Conservation (phyloP, 2,888 invertebrate genomes). For the Tachina grossa region DNA sequence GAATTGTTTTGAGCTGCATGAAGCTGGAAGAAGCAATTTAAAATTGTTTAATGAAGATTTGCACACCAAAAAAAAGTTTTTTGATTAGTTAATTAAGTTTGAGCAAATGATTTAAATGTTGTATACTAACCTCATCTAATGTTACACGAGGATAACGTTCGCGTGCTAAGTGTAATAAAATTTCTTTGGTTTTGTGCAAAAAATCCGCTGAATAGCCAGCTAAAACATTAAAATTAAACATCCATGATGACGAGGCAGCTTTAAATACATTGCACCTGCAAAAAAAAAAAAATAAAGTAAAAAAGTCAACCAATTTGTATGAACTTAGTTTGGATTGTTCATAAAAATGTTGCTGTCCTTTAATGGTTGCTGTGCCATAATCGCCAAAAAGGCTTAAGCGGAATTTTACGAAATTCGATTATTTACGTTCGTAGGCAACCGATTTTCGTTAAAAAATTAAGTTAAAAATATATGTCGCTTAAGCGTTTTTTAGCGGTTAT, state of each 20-base stretch:
- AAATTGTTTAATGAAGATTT: slow-evolving; percentile 1
- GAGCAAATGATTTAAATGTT: slow-evolving; percentile 10
- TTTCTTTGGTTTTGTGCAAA: slow-evolving; percentile 89
- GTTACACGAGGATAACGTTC: slow-evolving; percentile 91
- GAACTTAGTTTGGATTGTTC: too few relatives aligned
- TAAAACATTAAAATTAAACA: slow-evolving; percentile 94
- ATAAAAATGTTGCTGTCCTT: background rate
- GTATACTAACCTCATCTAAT: slow-evolving; percentile 84
- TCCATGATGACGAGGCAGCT: slow-evolving; percentile 95
- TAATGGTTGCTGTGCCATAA: background rate
- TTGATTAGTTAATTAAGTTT: background rate
- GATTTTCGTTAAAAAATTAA: too few relatives aligned
- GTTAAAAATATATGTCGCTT: too few relatives aligned
- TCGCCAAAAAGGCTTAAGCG: too few relatives aligned
- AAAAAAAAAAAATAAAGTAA: slow-evolving; percentile 49
- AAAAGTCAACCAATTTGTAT: background rate
- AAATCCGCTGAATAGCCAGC: slow-evolving; percentile 91
- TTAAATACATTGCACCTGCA: slow-evolving; percentile 90
- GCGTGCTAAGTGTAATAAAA: slow-evolving; percentile 90
- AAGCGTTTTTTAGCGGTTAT: too few relatives aligned
- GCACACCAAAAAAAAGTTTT: background rate
- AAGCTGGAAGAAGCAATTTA: slow-evolving; percentile 81
- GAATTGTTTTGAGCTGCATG: slow-evolving; percentile 89
- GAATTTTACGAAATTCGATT: too few relatives aligned
- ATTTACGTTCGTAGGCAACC: too few relatives aligned